Base-by-base conservation (phyloP, 2,797 vertebrate genomes). In the Gymnothorax reevesii region DNA sequence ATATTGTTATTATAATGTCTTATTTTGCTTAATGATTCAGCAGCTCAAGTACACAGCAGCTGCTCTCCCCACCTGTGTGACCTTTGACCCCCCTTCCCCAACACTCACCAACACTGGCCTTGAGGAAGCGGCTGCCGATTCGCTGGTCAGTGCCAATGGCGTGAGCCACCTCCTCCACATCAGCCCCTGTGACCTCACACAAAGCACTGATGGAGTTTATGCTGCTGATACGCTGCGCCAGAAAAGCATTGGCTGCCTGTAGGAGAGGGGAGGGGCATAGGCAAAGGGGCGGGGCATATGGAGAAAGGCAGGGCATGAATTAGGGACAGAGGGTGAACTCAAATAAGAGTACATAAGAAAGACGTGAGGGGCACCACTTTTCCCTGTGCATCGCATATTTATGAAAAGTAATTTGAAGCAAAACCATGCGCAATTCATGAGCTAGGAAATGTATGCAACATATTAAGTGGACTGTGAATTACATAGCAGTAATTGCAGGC, bases 161-260 rank as follows among this genome's bases (percentile, higher is more conserved):
- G 0, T 83, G 84, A 12, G 90, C 88, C 0, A 57, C 89, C 79
- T 92, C 88, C 22, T 90, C 89, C 49, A 87, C 2, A 0, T 87
- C 90, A 1, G 91, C 79, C 3, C 79, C 7, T 0, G 88, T 91
- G 17, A 87, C 86, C 80, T 91, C 88, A 54, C 88, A 86, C 7
- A 89, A 77, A 22, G 83, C 87, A 2, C 90, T 90, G 89, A 88
- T 89, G 22, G 90, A 89, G n/a, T 89, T 89, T 27, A 86, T 92
- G 82, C 91, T 92, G 86, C 88, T 92, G 85, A 88, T 90, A 15
- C 89, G 87, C 86, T n/a, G 52, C 42, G 89, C 90, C 49, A 91
- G 85, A 71, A 91, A 90, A 0, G 17, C 62, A 71, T 89, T 88
- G 54, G 88, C 89, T 80, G 88, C 87, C 91, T 90, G 73, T 12